Conservation (phyloP, 2,797 vertebrate genomes). For the Sebastes nivosus region DNA sequence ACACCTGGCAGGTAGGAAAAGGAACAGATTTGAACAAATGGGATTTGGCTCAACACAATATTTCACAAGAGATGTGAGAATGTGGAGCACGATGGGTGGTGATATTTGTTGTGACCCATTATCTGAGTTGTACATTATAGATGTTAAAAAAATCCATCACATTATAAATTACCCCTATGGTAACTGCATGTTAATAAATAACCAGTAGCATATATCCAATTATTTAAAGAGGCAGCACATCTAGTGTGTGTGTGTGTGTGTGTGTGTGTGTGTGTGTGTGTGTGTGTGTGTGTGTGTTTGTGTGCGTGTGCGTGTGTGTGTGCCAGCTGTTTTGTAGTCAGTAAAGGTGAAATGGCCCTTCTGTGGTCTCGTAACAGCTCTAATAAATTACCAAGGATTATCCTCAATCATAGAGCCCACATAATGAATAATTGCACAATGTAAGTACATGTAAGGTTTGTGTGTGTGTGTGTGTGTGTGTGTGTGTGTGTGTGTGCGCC, state of each 20-base stretch:
- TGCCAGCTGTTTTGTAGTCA: constrained; percentile 2
- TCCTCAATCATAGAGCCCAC: constrained; percentile 17
- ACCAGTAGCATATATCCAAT: background rate
- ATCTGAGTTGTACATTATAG: background rate
- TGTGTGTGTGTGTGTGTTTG: background rate
- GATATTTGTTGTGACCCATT: background rate
- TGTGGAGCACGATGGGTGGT: background rate
- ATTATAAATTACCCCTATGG: background rate
- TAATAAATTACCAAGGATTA: constrained; percentile 32
- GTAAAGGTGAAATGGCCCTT: constrained; percentile 10
- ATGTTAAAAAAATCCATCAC: background rate
- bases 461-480: background rate
- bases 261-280: background rate
- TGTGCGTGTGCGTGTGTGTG: background rate
- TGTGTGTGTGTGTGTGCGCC: background rate
- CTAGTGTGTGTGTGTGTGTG: background rate
- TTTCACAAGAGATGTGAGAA: background rate
- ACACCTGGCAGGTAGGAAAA: constrained; percentile 84
- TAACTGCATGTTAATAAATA: background rate
- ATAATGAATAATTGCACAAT: background rate
- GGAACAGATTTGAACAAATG: constrained; percentile 20
- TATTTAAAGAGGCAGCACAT: constrained; percentile 4
- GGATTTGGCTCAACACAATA: background rate
- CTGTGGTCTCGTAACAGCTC: constrained; percentile 13
- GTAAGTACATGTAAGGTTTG: background rate